phyloP scores from a whole-genome alignment of 2,797 vertebrate species.

The Micromesistius poutassou region DNA sequence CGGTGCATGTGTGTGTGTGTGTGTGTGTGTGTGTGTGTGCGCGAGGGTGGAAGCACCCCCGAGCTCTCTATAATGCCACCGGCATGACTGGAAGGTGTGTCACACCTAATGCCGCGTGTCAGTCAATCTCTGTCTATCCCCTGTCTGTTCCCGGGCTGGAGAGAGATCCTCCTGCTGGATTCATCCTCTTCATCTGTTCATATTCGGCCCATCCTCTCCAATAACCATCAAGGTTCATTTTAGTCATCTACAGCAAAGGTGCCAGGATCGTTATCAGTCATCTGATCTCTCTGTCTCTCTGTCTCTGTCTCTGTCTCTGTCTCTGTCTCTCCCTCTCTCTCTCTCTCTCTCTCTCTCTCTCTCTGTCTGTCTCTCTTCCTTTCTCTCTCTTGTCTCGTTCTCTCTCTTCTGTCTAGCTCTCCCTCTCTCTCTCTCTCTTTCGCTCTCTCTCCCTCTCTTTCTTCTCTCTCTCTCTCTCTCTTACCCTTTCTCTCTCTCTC shows the following conservation, averaged over 20 bases:
- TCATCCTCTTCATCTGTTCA: neutral
- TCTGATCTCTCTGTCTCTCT: neutral
- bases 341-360: neutral
- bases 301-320: neutral
- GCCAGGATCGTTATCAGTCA: constrained; percentile 4
- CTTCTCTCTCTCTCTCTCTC: no score
- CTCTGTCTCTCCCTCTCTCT: neutral
- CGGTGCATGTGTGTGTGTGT: neutral
- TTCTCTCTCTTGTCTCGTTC: no score
- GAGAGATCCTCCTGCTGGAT: constrained; percentile 9
- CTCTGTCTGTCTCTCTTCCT: no score
- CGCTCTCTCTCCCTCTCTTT: neutral
- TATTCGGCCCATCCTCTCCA: neutral
- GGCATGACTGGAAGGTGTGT: constrained; percentile 43
- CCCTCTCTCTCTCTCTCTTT: neutral
- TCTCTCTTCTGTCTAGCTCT: no score
- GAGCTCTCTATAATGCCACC: constrained; percentile 23
- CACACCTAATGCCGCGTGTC: constrained; percentile 31
- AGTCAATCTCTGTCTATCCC: constrained; percentile 28
- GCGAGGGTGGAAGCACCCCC: neutral
- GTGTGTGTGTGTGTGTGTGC: neutral
- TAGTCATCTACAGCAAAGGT: constrained; percentile 6
- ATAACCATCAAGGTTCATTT: neutral
- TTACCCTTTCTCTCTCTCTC: neutral
- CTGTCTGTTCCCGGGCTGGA: constrained; percentile 20